Percentiles rank a stretch among this genome's conserved stretches.
These are phyloP conservation scores for Hybos culiciformis DNA, from an alignment of 2,888 invertebrate genomes.

Conservation along the genomic window DNA sequence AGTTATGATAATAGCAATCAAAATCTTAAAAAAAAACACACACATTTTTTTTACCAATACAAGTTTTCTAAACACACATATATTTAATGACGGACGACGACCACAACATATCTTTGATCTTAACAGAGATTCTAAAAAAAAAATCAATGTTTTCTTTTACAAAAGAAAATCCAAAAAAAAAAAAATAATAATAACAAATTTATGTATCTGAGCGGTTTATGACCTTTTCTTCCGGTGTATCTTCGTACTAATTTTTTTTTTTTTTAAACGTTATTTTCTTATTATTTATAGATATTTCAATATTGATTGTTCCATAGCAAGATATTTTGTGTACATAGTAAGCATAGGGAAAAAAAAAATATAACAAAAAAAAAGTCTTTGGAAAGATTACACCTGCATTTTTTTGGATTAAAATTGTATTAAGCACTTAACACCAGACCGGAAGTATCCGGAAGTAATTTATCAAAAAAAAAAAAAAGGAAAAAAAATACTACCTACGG, in stretches of 20 bases:
- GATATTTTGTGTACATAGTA: background rate
- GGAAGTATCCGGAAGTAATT: background rate
- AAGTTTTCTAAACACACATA: too few species aligned
- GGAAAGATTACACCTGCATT: background rate
- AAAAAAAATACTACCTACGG: background rate
- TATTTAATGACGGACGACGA: constrained; percentile 4
- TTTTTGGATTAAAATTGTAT: background rate
- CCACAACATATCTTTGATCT: background rate
- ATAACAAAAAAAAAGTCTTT: background rate
- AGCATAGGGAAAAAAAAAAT: background rate
- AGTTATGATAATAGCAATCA: too few species aligned
- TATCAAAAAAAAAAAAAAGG: background rate
- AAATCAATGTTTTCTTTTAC: background rate
- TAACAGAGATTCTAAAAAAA: background rate
- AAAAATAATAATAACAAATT: background rate
- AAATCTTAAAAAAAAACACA: too few species aligned
- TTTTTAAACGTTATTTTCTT: too few species aligned
- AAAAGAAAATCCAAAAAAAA: background rate
- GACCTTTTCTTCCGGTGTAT: constrained; percentile 2
- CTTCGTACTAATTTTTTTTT: too few species aligned
- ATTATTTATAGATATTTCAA: too few species aligned
- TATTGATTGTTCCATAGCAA: too few species aligned
- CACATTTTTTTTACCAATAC: too few species aligned
- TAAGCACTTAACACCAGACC: background rate
- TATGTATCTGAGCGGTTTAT: constrained; percentile 1